phyloP scores from a whole-genome alignment of 1,140 invertebrate genomes.

The Gryllus bimaculatus region DNA sequence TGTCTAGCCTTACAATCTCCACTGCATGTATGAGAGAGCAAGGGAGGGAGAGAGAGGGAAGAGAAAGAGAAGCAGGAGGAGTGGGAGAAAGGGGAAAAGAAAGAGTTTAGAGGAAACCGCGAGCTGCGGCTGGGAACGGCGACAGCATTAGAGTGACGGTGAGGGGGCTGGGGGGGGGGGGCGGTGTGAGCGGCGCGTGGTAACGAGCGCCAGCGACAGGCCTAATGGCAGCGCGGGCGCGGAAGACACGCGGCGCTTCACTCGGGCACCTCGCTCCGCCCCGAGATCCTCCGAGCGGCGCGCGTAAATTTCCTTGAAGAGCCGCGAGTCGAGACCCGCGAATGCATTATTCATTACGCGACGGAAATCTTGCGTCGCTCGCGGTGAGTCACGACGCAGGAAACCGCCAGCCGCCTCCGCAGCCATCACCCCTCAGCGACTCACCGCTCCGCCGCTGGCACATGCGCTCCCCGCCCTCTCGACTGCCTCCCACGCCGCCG shows the following conservation, averaged over 20 bases:
- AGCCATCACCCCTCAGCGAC: too few relatives aligned
- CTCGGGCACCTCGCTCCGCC: background rate
- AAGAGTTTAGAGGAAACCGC: too few relatives aligned
- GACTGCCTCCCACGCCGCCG: background rate
- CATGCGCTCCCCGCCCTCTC: background rate
- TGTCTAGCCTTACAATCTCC: too few relatives aligned
- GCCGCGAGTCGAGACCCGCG: background rate
- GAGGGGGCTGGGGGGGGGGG: too few relatives aligned
- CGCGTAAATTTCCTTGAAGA: slow-evolving; percentile 4
- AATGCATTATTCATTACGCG: background rate
- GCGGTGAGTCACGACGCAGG: background rate
- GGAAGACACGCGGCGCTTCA: background rate
- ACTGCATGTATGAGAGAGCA: too few relatives aligned
- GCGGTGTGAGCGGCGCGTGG: background rate
- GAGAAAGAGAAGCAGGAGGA: too few relatives aligned
- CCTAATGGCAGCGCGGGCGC: background rate
- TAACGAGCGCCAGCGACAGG: background rate
- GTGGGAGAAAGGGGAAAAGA: too few relatives aligned
- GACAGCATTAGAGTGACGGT: too few relatives aligned
- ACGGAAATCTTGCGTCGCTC: background rate
- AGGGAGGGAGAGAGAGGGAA: too few relatives aligned
- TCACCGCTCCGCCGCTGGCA: background rate
- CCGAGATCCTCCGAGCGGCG: background rate
- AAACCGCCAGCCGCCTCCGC: background rate
- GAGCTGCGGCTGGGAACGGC: too few relatives aligned